These are phyloP conservation scores for Rhopilema esculentum DNA, from an alignment of 30 jellyfish, hydroid and myxozoan species.

Conservation along the genomic window DNA sequence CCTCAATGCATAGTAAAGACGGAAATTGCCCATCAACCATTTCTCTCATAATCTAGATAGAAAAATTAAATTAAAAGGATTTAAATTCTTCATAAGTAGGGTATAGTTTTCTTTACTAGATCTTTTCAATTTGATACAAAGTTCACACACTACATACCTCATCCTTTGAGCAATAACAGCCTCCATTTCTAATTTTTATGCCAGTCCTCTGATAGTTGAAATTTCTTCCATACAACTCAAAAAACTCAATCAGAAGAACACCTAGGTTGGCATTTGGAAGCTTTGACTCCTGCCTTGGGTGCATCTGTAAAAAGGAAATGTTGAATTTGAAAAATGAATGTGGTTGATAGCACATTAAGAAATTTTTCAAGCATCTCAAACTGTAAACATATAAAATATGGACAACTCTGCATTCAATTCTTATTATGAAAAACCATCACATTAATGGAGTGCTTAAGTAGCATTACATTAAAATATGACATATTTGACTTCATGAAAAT, in stretches of 20 bases:
- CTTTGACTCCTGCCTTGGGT: slow-evolving; percentile 83
- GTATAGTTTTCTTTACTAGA: background rate
- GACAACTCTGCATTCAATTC: too few species aligned
- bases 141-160: slow-evolving; percentile 80
- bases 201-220: slow-evolving; percentile 91
- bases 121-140: background rate
- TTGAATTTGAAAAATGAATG: too few species aligned
- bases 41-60: slow-evolving; percentile 79
- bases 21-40: slow-evolving; percentile 88
- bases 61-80: background rate
- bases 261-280: slow-evolving; percentile 85
- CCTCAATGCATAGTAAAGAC: slow-evolving; percentile 83
- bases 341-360: too few species aligned
- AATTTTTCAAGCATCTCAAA: too few species aligned
- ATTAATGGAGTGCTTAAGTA: too few species aligned
- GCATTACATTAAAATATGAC: too few species aligned
- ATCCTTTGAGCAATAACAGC: slow-evolving; percentile 81
- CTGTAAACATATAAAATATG: too few species aligned
- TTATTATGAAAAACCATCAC: too few species aligned
- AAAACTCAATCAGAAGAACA: slow-evolving; percentile 90
- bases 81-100: background rate
- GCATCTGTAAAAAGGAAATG: slow-evolving; percentile 74
- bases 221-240: slow-evolving; percentile 92
- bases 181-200: slow-evolving; percentile 88
- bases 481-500: too few species aligned